Evolutionary conservation across 2,888 invertebrate species (phyloP).

Genomic region (Bembecia ichneumoniformis): DNA sequence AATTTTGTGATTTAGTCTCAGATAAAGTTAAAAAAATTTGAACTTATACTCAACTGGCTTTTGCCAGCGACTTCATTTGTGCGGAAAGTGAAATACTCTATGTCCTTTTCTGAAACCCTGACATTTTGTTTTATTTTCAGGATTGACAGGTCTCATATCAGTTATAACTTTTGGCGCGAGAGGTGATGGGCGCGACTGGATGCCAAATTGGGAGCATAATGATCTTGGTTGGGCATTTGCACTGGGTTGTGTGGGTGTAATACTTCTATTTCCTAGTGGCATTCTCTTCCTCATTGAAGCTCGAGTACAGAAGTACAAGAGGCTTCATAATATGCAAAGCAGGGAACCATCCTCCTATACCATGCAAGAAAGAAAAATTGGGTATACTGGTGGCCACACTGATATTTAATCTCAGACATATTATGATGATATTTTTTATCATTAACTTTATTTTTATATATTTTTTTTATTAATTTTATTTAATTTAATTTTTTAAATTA

Average conservation of each 20-base stretch:
- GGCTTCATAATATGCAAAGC: constrained; percentile 78
- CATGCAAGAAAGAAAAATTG: constrained; percentile 76
- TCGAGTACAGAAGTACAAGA: constrained; percentile 81
- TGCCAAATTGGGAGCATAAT: constrained; percentile 97
- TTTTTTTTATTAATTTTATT: too few species aligned
- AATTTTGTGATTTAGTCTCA: too few species aligned
- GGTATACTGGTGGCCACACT: constrained; percentile 74
- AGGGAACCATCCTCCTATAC: constrained; percentile 77
- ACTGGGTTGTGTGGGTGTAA: constrained; percentile 84
- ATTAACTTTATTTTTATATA: too few species aligned
- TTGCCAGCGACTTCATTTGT: too few species aligned
- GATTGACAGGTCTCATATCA: constrained; percentile 85
- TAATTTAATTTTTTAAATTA: too few species aligned
- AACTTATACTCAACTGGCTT: too few species aligned
- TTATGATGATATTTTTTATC: too few species aligned
- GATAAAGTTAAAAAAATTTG: too few species aligned
- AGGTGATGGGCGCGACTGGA: constrained; percentile 94
- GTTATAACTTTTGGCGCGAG: constrained; percentile 90
- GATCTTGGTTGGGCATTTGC: constrained; percentile 96
- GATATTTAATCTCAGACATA: constrained; percentile 72
- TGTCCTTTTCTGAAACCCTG: too few species aligned
- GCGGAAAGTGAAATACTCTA: too few species aligned
- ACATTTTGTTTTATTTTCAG: constrained; percentile 47
- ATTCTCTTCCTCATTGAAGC: constrained; percentile 88
- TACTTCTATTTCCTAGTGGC: constrained; percentile 82